phyloP scores from a whole-genome alignment of 92 coral and sea anemone genomes.

The Nematostella vectensis region DNA sequence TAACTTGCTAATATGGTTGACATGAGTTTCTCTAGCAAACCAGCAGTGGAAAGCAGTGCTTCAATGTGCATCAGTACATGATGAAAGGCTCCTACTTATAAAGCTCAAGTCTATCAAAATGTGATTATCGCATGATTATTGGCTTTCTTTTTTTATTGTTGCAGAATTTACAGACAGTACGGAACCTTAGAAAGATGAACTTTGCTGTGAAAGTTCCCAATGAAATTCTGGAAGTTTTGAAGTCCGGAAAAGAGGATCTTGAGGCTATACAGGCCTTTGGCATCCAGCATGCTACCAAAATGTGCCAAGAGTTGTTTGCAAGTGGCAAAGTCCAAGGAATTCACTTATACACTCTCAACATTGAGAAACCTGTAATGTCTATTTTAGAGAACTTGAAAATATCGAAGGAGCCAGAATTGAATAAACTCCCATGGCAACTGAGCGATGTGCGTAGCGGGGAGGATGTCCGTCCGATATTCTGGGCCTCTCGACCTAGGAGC shows the following conservation, averaged over 20 bases:
- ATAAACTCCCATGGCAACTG: slow-evolving; percentile 52
- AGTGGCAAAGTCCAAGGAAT: slow-evolving; percentile 60
- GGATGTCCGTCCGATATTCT: slow-evolving; percentile 76
- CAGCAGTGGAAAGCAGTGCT: too few species aligned
- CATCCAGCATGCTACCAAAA: slow-evolving; percentile 46
- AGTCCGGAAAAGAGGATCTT: slow-evolving; percentile 54
- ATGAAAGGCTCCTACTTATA: too few species aligned
- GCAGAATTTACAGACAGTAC: slow-evolving; percentile 49
- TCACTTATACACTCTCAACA: slow-evolving; percentile 68
- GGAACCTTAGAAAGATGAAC: slow-evolving; percentile 47
- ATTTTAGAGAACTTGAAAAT: slow-evolving; percentile 40
- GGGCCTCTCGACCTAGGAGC: slow-evolving; percentile 83
- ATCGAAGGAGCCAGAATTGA: slow-evolving; percentile 13
- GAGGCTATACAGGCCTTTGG: slow-evolving; percentile 48
- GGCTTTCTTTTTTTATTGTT: neutral
- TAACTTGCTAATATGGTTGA: too few species aligned
- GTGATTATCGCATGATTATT: neutral
- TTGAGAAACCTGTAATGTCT: slow-evolving; percentile 43
- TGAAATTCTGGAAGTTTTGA: slow-evolving; percentile 37
- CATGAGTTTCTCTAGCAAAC: too few species aligned
- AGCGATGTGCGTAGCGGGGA: slow-evolving; percentile 55
- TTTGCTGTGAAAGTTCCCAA: slow-evolving; percentile 61
- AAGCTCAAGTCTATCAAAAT: too few species aligned
- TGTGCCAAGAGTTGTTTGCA: slow-evolving; percentile 52
- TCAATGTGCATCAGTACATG: too few species aligned